These are phyloP conservation scores for Saturnia pavonia DNA, from an alignment of 2,888 invertebrate genomes.

Conservation along the genomic window DNA sequence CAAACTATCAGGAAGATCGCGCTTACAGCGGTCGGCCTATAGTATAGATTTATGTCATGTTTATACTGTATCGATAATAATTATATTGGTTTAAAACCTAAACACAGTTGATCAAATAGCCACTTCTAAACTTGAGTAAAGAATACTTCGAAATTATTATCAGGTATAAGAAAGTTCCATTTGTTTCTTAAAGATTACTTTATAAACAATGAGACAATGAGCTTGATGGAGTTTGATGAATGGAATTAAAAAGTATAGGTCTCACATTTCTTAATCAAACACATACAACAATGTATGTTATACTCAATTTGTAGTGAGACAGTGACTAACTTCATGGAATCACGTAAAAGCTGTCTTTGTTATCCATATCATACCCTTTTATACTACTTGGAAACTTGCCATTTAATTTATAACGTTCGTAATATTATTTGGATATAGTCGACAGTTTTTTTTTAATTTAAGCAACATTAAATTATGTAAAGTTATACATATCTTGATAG, in stretches of 20 bases:
- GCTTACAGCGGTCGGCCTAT: too few species aligned
- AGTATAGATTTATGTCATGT: too few species aligned
- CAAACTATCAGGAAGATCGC: too few species aligned
- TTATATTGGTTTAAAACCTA: too few species aligned
- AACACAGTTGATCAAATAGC: neutral
- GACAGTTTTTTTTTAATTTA: too few species aligned
- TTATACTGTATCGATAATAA: too few species aligned
- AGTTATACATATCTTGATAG: too few species aligned
- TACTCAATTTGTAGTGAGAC: neutral
- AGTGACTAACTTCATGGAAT: constrained; percentile 16
- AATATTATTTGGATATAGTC: neutral
- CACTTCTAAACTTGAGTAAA: neutral
- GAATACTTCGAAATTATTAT: neutral
- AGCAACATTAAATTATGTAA: too few species aligned
- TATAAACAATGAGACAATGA: neutral
- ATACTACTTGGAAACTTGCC: neutral
- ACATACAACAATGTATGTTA: neutral
- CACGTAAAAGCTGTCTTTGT: constrained; percentile 19
- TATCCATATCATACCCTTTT: constrained; percentile 1
- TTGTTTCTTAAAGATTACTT: neutral
- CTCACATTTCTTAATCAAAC: neutral
- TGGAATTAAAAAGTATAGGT: neutral
- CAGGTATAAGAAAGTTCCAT: too few species aligned
- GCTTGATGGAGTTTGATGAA: neutral
- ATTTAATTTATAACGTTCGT: too few species aligned